Percentiles rank a stretch among this genome's conserved stretches.
These are phyloP conservation scores for Syrphus vitripennis DNA, from an alignment of 2,888 invertebrate species.

Conservation along the genomic window DNA sequence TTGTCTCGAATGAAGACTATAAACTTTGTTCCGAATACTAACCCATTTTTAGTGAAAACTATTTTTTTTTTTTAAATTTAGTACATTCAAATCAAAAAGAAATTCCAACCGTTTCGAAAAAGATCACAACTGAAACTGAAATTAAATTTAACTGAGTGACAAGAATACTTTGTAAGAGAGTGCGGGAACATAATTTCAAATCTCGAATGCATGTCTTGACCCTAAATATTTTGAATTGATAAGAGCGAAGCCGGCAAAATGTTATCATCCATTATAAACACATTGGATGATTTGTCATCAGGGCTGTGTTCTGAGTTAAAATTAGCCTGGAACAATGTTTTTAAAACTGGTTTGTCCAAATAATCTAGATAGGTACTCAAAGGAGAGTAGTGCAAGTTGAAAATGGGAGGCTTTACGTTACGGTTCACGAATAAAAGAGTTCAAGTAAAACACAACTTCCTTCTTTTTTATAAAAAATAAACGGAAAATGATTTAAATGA, in stretches of 20 bases:
- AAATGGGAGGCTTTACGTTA: no score
- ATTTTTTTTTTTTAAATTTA: background rate
- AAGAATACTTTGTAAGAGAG: background rate
- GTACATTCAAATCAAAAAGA: background rate
- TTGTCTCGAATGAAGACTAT: background rate
- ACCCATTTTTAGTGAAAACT: conserved; percentile 42
- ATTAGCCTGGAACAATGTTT: background rate
- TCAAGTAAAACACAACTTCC: no score
- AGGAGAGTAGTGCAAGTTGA: no score
- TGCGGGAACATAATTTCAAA: background rate
- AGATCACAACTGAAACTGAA: conserved; percentile 50
- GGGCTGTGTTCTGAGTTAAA: background rate
- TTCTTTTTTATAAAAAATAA: no score
- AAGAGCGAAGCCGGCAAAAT: conserved; percentile 35
- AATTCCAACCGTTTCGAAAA: conserved; percentile 54
- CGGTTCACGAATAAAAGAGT: no score
- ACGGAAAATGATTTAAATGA: no score
- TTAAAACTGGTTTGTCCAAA: background rate
- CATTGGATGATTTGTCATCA: background rate
- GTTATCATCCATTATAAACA: conserved; percentile 31
- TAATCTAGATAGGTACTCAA: no score
- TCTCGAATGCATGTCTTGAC: conserved; percentile 11
- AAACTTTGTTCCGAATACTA: conserved; percentile 16
- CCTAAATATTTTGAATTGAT: conserved; percentile 42
- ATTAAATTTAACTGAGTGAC: conserved; percentile 4